Evolutionary conservation across 1,140 invertebrate genomes (phyloP).

Genomic region (Magallana gigas): DNA sequence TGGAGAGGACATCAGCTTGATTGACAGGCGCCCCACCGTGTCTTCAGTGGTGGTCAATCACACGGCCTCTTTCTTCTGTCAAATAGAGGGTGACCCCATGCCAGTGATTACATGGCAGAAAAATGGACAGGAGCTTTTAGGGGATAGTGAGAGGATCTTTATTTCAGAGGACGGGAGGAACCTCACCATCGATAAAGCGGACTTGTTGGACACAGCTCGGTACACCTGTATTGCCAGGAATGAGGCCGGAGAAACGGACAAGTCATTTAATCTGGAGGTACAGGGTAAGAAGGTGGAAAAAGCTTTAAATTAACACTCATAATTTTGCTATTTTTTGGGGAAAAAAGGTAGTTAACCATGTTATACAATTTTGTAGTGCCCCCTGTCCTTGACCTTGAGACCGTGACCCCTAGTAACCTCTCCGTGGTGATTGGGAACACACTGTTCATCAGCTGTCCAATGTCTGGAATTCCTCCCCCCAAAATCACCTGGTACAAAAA

Average conservation of each 20-base stretch:
- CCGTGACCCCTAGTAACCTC: slow-evolving; percentile 63
- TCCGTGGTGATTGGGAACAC: slow-evolving; percentile 68
- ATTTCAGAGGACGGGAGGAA: slow-evolving; percentile 67
- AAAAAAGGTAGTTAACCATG: too few species aligned
- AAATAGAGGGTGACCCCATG: slow-evolving; percentile 78
- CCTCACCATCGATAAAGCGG: slow-evolving; percentile 68
- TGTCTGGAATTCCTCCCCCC: slow-evolving; percentile 78
- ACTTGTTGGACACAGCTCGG: slow-evolving; percentile 77
- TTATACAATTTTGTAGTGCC: slow-evolving; percentile 63
- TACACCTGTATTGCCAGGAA: slow-evolving; percentile 80
- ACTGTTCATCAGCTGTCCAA: slow-evolving; percentile 78
- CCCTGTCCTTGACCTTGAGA: slow-evolving; percentile 64
- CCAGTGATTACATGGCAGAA: slow-evolving; percentile 80
- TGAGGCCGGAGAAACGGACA: slow-evolving; percentile 77
- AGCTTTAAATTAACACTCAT: background rate
- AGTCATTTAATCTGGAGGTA: slow-evolving; percentile 74
- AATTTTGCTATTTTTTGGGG: background rate
- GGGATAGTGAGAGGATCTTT: slow-evolving; percentile 54
- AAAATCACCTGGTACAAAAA: slow-evolving; percentile 77
- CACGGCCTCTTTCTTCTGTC: slow-evolving; percentile 75
- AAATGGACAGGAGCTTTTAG: slow-evolving; percentile 66
- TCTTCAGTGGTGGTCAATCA: slow-evolving; percentile 67
- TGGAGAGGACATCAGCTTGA: slow-evolving; percentile 39
- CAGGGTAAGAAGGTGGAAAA: slow-evolving; percentile 63
- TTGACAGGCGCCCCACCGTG: slow-evolving; percentile 46